Conservation (phyloP, 2,888 invertebrate species). For the Cetonia aurata region DNA sequence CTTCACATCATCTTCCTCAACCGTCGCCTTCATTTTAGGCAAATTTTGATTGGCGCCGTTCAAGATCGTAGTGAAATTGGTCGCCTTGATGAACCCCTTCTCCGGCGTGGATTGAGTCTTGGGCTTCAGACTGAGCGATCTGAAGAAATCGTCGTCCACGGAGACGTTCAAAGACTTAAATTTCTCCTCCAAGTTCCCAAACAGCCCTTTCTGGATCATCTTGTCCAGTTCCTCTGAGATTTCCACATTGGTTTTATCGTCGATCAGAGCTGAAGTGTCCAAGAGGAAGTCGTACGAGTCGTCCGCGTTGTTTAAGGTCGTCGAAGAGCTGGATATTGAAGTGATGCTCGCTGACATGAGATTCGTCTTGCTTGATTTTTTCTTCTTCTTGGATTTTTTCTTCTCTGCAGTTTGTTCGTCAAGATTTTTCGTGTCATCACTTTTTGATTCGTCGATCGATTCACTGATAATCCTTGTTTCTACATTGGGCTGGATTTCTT, state of each 20-base stretch:
- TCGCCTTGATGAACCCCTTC: conserved; percentile 55
- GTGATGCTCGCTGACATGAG: conserved; percentile 39
- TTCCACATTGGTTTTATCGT: conserved; percentile 63
- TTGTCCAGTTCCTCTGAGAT: conserved; percentile 64
- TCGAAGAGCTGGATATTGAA: conserved; percentile 52
- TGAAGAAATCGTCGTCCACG: conserved; percentile 59
- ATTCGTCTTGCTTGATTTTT: conserved; percentile 53
- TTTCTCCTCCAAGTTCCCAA: conserved; percentile 63
- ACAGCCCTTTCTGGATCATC: conserved; percentile 65
- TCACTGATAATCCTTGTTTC: no score
- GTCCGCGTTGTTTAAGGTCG: conserved; percentile 54
- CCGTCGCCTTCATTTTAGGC: conserved; percentile 22
- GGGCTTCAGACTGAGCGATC: conserved; percentile 55
- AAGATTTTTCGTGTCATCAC: neutral
- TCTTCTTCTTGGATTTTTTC: conserved; percentile 55
- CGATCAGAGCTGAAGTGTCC: conserved; percentile 54
- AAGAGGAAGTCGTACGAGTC: conserved; percentile 61
- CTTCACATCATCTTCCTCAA: conserved; percentile 28
- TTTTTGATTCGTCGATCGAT: neutral
- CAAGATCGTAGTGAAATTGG: conserved; percentile 55
- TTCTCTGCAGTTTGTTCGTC: conserved; percentile 21
- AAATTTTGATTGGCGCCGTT: conserved; percentile 40
- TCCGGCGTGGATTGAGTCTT: conserved; percentile 51
- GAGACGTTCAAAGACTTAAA: conserved; percentile 60
- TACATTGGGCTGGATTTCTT: no score